A percentile compares a stretch with the other conserved stretches of the same genome.
Conservation (phyloP, 2,888 invertebrate genomes). For the Myathropa florea region DNA sequence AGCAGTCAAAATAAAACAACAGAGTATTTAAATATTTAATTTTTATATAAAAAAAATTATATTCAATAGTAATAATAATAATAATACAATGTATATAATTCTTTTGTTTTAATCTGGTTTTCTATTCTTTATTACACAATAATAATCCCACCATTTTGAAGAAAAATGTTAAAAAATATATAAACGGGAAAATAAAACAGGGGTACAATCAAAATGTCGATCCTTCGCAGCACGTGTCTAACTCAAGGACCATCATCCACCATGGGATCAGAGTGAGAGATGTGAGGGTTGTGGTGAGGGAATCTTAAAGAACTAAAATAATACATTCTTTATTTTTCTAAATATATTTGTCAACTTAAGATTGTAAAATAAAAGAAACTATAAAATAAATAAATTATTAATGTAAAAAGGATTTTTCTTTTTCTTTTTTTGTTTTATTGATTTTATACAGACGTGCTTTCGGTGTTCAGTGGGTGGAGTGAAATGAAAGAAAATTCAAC, state of each 20-base stretch:
- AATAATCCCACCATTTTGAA: not conserved
- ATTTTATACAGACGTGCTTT: not conserved
- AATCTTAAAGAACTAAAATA: not conserved
- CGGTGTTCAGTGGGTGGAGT: too few species aligned
- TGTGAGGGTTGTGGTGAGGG: not conserved
- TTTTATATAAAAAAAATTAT: conserved; percentile 71
- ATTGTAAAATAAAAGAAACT: not conserved
- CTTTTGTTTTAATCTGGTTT: conserved; percentile 29
- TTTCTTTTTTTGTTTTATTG: not conserved
- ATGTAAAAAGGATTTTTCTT: not conserved
- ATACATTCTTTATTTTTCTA: not conserved
- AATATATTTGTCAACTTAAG: not conserved
- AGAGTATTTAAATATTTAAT: conserved; percentile 58
- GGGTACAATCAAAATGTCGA: not conserved
- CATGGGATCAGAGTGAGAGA: too few species aligned
- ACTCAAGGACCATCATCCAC: too few species aligned
- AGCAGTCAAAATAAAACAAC: conserved; percentile 18
- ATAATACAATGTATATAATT: conserved; percentile 70
- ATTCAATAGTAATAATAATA: conserved; percentile 68
- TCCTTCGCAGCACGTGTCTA: not conserved
- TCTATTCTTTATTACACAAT: not conserved
- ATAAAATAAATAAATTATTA: not conserved
- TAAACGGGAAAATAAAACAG: not conserved
- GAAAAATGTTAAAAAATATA: not conserved
- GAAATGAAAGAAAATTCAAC: not conserved